Percentiles rank a stretch among this genome's conserved stretches.
Conservation (phyloP, 92 coral and sea anemone genomes). For the Montipora capitata region DNA sequence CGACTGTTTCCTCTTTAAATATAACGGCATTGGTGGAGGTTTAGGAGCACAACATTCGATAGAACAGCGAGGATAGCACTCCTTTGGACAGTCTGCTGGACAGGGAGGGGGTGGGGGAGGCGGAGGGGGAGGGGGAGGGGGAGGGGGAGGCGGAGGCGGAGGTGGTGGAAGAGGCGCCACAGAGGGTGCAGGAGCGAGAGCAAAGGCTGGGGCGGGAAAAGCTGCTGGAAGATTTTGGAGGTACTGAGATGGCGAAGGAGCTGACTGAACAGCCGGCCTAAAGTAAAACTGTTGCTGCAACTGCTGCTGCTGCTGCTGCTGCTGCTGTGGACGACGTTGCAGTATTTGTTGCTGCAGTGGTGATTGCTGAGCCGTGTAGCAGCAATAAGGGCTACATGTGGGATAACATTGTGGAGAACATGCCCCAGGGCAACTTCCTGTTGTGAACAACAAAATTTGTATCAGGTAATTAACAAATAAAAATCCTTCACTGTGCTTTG, state of each 20-base stretch:
- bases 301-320: slow-evolving; percentile 39
- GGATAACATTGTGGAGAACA: slow-evolving; percentile 68
- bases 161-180: slow-evolving; percentile 44
- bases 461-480: neutral
- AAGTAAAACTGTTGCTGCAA: slow-evolving; percentile 62
- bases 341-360: slow-evolving; percentile 2
- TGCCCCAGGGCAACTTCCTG: slow-evolving; percentile 60
- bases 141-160: slow-evolving; percentile 47
- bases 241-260: slow-evolving; percentile 50
- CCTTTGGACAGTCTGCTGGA: slow-evolving; percentile 79
- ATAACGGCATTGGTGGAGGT: slow-evolving; percentile 91
- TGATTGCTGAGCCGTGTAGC: slow-evolving; percentile 31
- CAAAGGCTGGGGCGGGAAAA: slow-evolving; percentile 14
- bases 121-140: slow-evolving; percentile 65
- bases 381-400: slow-evolving; percentile 37
- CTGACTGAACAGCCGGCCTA: slow-evolving; percentile 48
- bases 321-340: slow-evolving; percentile 25
- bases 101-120: slow-evolving; percentile 85
- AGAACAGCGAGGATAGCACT: slow-evolving; percentile 80
- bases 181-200: slow-evolving; percentile 44
- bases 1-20: slow-evolving; percentile 70
- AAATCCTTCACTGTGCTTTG: neutral
- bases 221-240: slow-evolving; percentile 21
- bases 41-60: slow-evolving; percentile 80
- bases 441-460: neutral